Evolutionary conservation across 2,797 vertebrate genomes (phyloP).

Genomic region (Amazona finschi): DNA sequence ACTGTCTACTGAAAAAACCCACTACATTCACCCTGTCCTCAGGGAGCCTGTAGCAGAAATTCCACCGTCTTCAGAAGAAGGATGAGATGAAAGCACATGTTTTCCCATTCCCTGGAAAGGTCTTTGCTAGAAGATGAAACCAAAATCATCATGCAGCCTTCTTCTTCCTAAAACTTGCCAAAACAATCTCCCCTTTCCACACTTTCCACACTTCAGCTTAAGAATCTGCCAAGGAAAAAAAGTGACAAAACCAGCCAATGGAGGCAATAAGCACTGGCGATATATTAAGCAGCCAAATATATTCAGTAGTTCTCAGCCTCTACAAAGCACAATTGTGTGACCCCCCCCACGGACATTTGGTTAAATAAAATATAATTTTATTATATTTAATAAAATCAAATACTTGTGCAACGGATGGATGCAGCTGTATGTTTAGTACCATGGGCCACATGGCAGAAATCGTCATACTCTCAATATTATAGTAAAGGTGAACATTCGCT

Average conservation of each 20-base stretch:
- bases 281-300: background rate
- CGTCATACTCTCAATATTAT: background rate
- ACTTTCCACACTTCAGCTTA: background rate
- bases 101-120: background rate
- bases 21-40: background rate
- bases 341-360: background rate
- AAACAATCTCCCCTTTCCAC: background rate
- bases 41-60: background rate
- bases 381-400: background rate
- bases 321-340: background rate
- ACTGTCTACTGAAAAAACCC: background rate
- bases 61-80: background rate
- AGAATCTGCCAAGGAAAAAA: background rate
- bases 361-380: background rate
- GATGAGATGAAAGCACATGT: background rate
- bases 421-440: background rate
- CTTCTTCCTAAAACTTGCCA: background rate
- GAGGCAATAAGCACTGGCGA: background rate
- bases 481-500: background rate
- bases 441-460: background rate
- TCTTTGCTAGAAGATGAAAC: background rate
- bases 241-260: background rate
- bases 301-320: background rate
- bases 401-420: rapidly evolving
- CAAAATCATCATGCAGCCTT: background rate